Conservation (phyloP, 2,797 vertebrate species). For the Eulemur coronatus region DNA sequence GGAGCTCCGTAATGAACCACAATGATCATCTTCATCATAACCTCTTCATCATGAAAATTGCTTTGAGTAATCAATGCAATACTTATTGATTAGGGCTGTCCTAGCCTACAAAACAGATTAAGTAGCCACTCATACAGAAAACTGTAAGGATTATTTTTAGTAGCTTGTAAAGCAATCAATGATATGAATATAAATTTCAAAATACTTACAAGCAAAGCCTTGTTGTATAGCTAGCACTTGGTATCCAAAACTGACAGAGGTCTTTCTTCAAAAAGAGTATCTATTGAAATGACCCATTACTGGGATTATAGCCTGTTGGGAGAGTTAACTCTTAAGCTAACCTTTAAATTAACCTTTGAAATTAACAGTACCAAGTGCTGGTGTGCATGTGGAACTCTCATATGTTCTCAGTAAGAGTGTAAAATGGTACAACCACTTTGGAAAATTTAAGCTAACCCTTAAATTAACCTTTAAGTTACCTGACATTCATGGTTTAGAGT, state of each 20-base stretch:
- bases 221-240: background rate
- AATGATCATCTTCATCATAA: slow-evolving; percentile 10
- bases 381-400: background rate
- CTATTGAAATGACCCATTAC: background rate
- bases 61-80: background rate
- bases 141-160: background rate
- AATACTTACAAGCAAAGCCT: background rate
- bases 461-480: background rate
- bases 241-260: background rate
- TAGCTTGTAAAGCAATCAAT: slow-evolving; percentile 2
- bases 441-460: background rate
- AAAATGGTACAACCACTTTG: background rate
- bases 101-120: background rate
- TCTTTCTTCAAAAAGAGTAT: background rate
- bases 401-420: background rate
- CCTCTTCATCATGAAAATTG: background rate
- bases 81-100: background rate
- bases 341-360: background rate
- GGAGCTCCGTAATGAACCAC: background rate
- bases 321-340: background rate
- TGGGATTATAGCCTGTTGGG: background rate
- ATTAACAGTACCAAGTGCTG: background rate
- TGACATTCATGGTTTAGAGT: background rate
- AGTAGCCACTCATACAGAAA: background rate
- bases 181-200: background rate